Conservation (phyloP, 2,113 vertebrate species). For the Neoarius graeffei region DNA sequence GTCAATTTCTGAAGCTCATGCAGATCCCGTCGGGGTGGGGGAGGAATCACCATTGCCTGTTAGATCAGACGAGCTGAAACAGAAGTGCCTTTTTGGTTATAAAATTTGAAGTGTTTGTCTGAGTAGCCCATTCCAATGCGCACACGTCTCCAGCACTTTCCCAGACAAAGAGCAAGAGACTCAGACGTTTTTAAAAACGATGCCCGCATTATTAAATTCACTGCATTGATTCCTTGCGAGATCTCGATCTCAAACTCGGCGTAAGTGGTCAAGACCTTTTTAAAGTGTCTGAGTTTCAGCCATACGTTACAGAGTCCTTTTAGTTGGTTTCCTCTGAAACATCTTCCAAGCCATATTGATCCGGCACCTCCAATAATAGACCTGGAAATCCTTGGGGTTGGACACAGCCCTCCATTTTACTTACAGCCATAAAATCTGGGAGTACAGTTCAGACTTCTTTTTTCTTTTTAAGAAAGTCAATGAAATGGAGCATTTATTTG, state of each 20-base stretch:
- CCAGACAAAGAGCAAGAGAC: neutral
- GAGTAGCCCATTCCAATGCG: neutral
- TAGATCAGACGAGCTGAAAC: neutral
- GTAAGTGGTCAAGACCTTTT: neutral
- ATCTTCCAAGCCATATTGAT: constrained; percentile 21
- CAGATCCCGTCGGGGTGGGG: too few species aligned
- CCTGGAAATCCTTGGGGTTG: neutral
- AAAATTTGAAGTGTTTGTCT: neutral
- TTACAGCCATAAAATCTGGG: constrained; percentile 13
- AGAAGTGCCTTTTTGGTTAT: neutral
- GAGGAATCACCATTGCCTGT: too few species aligned
- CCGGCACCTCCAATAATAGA: constrained; percentile 27
- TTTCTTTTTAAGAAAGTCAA: neutral
- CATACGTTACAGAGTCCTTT: constrained; percentile 14
- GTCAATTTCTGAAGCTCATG: too few species aligned
- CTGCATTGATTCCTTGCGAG: neutral
- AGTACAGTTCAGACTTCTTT: neutral
- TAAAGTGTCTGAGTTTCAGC: neutral
- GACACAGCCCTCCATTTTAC: neutral
- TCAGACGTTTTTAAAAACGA: neutral
- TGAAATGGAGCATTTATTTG: constrained; percentile 15
- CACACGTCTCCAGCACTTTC: neutral
- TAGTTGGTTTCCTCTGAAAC: constrained; percentile 28
- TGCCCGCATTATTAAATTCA: neutral
- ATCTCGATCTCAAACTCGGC: neutral